These are phyloP conservation scores for Lerista edwardsae DNA, from an alignment of 2,797 vertebrate genomes.

Conservation along the genomic window DNA sequence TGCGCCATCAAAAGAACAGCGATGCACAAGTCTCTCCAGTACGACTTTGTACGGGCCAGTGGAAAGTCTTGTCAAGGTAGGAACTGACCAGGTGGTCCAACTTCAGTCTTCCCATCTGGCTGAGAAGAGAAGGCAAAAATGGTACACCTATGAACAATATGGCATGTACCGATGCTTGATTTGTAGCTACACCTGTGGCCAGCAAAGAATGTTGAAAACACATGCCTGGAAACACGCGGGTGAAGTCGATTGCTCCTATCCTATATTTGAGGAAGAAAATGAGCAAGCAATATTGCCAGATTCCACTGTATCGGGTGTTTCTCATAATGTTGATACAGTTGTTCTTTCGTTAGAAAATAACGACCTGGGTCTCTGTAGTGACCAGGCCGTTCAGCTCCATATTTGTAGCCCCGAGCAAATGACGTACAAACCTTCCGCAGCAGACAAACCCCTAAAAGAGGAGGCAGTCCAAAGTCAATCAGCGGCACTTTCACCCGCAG, in stretches of 20 bases:
- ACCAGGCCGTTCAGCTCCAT: slow-evolving; percentile 82
- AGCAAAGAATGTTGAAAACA: slow-evolving; percentile 96
- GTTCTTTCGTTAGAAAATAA: slow-evolving; percentile 77
- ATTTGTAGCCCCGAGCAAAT: slow-evolving; percentile 80
- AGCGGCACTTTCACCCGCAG: slow-evolving; percentile 68
- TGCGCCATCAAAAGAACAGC: slow-evolving; percentile 57
- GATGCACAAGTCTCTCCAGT: slow-evolving; percentile 22
- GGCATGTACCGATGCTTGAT: slow-evolving; percentile 95
- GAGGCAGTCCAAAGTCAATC: slow-evolving; percentile 68
- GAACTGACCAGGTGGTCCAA: slow-evolving; percentile 49
- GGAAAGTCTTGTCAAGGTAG: slow-evolving; percentile 58
- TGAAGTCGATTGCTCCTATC: slow-evolving; percentile 94
- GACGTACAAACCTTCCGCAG: slow-evolving; percentile 46
- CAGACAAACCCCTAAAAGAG: slow-evolving; percentile 56
- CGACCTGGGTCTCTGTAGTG: slow-evolving; percentile 74
- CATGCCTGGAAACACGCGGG: slow-evolving; percentile 98
- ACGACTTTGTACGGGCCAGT: slow-evolving; percentile 45
- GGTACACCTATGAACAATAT: slow-evolving; percentile 93
- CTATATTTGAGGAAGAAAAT: slow-evolving; percentile 91
- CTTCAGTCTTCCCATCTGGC: not conserved
- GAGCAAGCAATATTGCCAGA: slow-evolving; percentile 74
- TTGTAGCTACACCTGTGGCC: slow-evolving; percentile 95
- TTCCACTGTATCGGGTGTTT: slow-evolving; percentile 52
- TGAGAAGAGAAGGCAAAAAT: slow-evolving; percentile 84
- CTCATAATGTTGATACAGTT: slow-evolving; percentile 73